Percentiles rank a stretch among this genome's conserved stretches.
Evolutionary conservation across 2,888 invertebrate genomes (phyloP).

Genomic region (Eupithecia centaureata): DNA sequence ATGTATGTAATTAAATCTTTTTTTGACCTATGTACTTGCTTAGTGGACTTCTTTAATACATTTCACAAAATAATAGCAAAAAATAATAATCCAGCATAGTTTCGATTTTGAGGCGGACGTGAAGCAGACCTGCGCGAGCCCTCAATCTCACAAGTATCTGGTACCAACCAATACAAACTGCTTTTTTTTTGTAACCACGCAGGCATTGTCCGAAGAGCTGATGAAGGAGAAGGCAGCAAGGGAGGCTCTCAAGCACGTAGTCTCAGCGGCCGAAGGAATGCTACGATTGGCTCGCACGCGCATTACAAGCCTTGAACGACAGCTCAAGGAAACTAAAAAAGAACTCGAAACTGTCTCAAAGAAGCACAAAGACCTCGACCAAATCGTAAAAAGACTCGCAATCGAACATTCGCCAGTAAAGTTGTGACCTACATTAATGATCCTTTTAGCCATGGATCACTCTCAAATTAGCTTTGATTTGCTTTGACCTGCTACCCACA

Average conservation of each 20-base stretch:
- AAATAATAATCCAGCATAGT: too few relatives aligned
- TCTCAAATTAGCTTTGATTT: conserved; percentile 13
- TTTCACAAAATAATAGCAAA: too few relatives aligned
- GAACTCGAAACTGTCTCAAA: conserved; percentile 64
- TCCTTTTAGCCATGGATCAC: conserved; percentile 44
- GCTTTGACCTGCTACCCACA: too few relatives aligned
- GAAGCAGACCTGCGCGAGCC: too few relatives aligned
- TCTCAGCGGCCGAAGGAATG: conserved; percentile 72
- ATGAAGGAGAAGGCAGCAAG: conserved; percentile 68
- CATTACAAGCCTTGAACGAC: conserved; percentile 68
- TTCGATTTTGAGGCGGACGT: too few relatives aligned
- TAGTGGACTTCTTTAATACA: too few relatives aligned
- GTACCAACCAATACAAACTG: too few relatives aligned
- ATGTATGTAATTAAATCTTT: too few relatives aligned
- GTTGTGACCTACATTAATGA: conserved; percentile 59
- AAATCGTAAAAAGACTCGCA: conserved; percentile 69
- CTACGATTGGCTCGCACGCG: conserved; percentile 72
- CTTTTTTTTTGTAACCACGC: background rate
- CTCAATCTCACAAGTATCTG: too few relatives aligned
- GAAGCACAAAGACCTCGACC: conserved; percentile 76
- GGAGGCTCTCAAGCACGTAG: conserved; percentile 69
- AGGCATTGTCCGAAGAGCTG: conserved; percentile 65
- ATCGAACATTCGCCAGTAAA: conserved; percentile 60
- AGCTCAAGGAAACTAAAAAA: conserved; percentile 65
- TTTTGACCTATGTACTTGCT: too few relatives aligned